Base-by-base conservation (phyloP, 2,888 invertebrate genomes). In the Drosophila acutilabella region DNA sequence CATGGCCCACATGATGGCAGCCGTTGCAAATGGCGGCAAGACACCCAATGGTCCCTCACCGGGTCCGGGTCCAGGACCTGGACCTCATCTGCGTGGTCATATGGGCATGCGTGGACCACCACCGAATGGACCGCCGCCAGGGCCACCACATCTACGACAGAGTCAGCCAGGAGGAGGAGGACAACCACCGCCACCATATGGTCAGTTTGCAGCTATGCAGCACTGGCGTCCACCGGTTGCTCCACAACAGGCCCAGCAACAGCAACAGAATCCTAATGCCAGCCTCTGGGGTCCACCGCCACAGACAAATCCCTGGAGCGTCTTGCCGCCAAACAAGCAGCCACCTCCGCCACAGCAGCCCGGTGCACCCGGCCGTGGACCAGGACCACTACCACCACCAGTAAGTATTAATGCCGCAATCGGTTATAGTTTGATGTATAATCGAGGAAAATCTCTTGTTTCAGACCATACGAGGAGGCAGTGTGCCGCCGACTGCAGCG, bases 251-350 rank as follows among this genome's bases (percentile, higher is more conserved):
- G 71, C 79, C 0, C 57, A 57, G 6, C 89, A 85, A 18, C 87
- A 83, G 41, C 90, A 89, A 14, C 89, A 91, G 56, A 92, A 92
- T 80, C 92, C 92, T 0, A 92, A 92, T 70, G 91, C 92, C 36
- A 92, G 90, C 53, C 85, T 92, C 4, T 93, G 92, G 90, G 92
- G 92, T 4, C 92, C 92, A 23, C 92, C 93, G 13, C 92, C 92
- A 0, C 92, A 92, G 59, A 89, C 91, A 23, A 92, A 92, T 80
- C 92, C 92, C 0, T 92, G 92, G 92, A 91, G 91, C 45, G 92
- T 88, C 13, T 59, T 92, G 64, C 92, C 92, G 5, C 85, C 89
- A 13, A 85, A 79, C 71, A 92, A 89, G 62, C 91, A 81, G 72
- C 90, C 74, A 59, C 90, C 74, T 57, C 86, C 72, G 40, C 81